Evolutionary conservation across 2,113 vertebrate species (phyloP).

Genomic region (Microcebus lehilahytsara): DNA sequence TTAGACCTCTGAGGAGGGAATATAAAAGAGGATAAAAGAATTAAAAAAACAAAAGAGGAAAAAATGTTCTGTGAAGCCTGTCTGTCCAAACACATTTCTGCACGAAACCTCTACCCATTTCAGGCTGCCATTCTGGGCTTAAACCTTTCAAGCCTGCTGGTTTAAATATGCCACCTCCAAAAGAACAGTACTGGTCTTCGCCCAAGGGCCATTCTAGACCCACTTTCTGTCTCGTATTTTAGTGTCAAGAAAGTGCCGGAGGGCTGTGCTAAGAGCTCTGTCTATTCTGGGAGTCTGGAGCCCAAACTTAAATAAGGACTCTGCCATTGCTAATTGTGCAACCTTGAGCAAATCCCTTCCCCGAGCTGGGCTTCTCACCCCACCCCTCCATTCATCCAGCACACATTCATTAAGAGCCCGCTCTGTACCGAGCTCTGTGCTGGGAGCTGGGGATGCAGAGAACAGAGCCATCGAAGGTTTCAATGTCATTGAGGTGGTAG

Average conservation of each 20-base stretch:
- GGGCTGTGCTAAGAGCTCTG: background rate
- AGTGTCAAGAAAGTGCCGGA: background rate
- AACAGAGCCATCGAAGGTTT: background rate
- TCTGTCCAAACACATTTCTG: conserved; percentile 34
- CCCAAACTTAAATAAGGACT: background rate
- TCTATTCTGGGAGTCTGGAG: background rate
- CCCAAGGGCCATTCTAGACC: background rate
- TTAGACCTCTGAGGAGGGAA: conserved; percentile 48
- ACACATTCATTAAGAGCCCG: background rate
- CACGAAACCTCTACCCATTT: background rate
- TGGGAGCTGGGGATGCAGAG: background rate
- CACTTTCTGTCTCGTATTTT: background rate
- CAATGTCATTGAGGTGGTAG: accelerated
- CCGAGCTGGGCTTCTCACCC: background rate
- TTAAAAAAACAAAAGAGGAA: background rate
- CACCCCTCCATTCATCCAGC: background rate
- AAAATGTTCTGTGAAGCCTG: background rate
- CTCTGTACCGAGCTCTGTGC: background rate
- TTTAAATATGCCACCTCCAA: background rate
- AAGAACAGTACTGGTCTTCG: background rate
- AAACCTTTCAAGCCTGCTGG: background rate
- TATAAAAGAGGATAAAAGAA: conserved; percentile 23
- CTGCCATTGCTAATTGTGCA: background rate
- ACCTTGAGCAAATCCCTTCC: background rate
- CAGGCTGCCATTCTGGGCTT: background rate